Percentiles rank a stretch among this genome's conserved stretches.
phyloP scores from a whole-genome alignment of 1,140 invertebrate species.

The Pseudobourletiella spinata region DNA sequence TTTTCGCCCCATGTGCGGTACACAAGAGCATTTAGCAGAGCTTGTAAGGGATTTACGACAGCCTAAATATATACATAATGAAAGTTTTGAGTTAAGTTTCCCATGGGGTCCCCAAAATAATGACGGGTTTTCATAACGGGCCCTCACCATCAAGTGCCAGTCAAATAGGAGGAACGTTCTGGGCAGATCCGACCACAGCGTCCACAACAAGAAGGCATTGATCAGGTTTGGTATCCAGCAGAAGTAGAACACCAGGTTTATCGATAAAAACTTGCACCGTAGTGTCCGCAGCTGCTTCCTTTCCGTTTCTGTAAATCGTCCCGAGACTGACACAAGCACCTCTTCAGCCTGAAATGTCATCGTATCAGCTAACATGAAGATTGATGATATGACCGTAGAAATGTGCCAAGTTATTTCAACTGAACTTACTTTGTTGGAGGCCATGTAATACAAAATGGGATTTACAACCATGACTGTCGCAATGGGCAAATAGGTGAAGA shows the following conservation, averaged over 20 bases:
- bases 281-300: slow-evolving; percentile 58
- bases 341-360: slow-evolving; percentile 19
- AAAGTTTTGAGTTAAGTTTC: background rate
- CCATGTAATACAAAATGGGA: slow-evolving; percentile 59
- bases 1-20: slow-evolving; percentile 57
- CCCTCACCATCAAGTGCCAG: slow-evolving; percentile 70
- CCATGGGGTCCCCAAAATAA: background rate
- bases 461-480: slow-evolving; percentile 62
- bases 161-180: slow-evolving; percentile 54
- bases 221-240: slow-evolving; percentile 74
- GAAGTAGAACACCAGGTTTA: slow-evolving; percentile 65
- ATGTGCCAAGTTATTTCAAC: background rate
- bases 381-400: background rate
- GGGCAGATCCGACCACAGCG: slow-evolving; percentile 61
- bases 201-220: slow-evolving; percentile 65
- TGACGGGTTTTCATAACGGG: background rate
- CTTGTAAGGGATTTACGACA: slow-evolving; percentile 68
- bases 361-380: background rate
- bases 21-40: slow-evolving; percentile 65
- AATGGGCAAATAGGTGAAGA: slow-evolving; percentile 62
- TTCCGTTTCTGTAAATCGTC: slow-evolving; percentile 47
- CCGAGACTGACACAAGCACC: slow-evolving; percentile 25
- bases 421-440: slow-evolving; percentile 53
- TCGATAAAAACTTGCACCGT: slow-evolving; percentile 61
- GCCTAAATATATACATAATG: slow-evolving; percentile 48